Conservation (phyloP, 2,888 invertebrate species). For the Orchesella flavescens region DNA sequence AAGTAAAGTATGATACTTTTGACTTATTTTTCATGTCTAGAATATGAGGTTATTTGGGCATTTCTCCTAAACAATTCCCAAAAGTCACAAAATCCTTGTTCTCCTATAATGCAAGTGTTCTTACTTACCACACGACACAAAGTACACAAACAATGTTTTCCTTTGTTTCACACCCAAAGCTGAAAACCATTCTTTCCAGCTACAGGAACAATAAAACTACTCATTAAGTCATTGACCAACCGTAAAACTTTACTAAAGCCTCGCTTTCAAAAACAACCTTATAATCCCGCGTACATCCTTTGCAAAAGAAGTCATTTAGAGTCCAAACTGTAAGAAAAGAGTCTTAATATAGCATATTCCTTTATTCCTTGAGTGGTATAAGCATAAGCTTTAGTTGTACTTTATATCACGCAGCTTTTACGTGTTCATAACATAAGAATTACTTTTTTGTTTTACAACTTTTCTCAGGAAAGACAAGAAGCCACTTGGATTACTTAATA, state of each 20-base stretch:
- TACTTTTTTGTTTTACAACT: no score
- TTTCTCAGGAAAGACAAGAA: no score
- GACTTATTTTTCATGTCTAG: no score
- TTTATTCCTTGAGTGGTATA: no score
- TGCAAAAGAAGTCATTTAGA: slow-evolving; percentile 1
- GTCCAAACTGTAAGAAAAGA: background rate
- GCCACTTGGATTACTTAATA: no score
- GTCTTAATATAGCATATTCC: no score
- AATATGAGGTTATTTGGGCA: no score
- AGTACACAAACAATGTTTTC: slow-evolving; percentile 53
- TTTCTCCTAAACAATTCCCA: background rate
- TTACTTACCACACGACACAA: slow-evolving; percentile 44
- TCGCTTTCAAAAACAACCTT: background rate
- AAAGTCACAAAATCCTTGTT: background rate
- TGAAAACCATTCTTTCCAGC: background rate
- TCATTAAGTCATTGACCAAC: slow-evolving; percentile 37
- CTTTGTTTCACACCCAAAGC: slow-evolving; percentile 24
- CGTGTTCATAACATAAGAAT: no score
- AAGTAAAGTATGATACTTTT: no score
- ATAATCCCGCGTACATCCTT: background rate
- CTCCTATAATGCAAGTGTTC: background rate
- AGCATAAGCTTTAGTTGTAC: no score
- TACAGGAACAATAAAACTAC: slow-evolving; percentile 39
- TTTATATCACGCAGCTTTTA: no score
- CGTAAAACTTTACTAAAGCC: slow-evolving; percentile 1